phyloP scores from a whole-genome alignment of 2,888 invertebrate genomes.

The Auanema sp. region DNA sequence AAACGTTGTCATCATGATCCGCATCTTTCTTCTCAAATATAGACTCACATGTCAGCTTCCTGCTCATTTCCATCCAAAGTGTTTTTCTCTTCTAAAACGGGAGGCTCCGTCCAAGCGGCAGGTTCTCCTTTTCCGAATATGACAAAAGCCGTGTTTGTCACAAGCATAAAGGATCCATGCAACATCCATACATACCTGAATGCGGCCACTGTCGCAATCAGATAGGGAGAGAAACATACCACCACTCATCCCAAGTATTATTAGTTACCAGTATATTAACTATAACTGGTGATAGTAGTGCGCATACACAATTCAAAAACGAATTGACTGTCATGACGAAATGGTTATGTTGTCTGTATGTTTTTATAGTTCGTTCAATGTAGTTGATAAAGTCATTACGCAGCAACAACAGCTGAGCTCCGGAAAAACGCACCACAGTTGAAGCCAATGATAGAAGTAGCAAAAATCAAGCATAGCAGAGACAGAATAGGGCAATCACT shows the following conservation, averaged over 20 bases:
- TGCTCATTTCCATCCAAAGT: background rate
- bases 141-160: constrained; percentile 30
- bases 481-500: constrained; percentile 8
- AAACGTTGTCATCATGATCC: no score
- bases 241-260: constrained; percentile 43
- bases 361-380: background rate
- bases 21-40: no score
- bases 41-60: no score
- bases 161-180: constrained; percentile 29
- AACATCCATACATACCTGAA: constrained; percentile 37
- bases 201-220: no score
- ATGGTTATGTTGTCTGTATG: constrained; percentile 43
- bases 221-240: no score
- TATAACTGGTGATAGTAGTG: constrained; percentile 38
- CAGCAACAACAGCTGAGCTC: constrained; percentile 34
- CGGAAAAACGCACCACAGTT: constrained; percentile 43
- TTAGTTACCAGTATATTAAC: constrained; percentile 36
- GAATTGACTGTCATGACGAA: constrained; percentile 46
- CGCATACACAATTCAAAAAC: constrained; percentile 37
- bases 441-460: constrained; percentile 40
- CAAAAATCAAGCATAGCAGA: constrained; percentile 25
- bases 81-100: no score
- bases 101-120: constrained; percentile 38
- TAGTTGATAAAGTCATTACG: constrained; percentile 23
- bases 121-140: constrained; percentile 36